Percentiles rank a stretch among this genome's conserved stretches.
These are phyloP conservation scores for Columbina picui DNA, from an alignment of 2,113 vertebrate species.

Conservation along the genomic window DNA sequence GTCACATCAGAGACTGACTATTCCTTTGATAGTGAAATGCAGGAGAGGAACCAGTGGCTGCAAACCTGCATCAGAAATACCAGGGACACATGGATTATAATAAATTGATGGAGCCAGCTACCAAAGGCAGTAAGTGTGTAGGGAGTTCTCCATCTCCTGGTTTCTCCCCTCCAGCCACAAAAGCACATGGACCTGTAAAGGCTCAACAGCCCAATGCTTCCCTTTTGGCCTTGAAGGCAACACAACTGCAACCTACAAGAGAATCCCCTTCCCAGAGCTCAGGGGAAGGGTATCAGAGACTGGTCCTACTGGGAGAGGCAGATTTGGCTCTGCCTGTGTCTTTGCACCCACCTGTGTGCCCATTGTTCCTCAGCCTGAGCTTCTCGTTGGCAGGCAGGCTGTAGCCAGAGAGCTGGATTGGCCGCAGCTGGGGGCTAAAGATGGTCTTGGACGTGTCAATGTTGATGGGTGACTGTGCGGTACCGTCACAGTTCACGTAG, in stretches of 20 bases:
- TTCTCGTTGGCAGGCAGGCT: not conserved
- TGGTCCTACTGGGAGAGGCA: not conserved
- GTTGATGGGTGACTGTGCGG: constrained; percentile 77
- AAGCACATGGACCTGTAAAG: not conserved
- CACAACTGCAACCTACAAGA: not conserved
- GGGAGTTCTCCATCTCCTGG: fast-evolving
- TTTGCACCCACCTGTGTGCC: constrained; percentile 74
- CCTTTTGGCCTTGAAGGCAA: not conserved
- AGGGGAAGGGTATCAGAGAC: not conserved
- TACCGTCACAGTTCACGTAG: constrained; percentile 22
- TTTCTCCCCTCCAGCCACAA: not conserved
- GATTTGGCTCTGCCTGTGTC: not conserved
- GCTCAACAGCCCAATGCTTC: not conserved
- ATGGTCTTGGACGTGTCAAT: constrained; percentile 17
- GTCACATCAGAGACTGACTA: not conserved
- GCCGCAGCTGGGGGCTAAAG: constrained; percentile 51
- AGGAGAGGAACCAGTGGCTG: not conserved
- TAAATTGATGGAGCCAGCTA: not conserved
- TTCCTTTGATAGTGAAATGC: not conserved
- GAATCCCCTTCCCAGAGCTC: not conserved
- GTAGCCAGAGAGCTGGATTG: constrained; percentile 67
- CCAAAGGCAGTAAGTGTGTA: not conserved
- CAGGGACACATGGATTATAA: not conserved
- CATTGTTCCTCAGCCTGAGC: constrained; percentile 75
- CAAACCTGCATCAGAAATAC: not conserved